A percentile compares a stretch with the other conserved stretches of the same genome.
phyloP scores from a whole-genome alignment of 2,797 vertebrate genomes.

The Manis javanica region DNA sequence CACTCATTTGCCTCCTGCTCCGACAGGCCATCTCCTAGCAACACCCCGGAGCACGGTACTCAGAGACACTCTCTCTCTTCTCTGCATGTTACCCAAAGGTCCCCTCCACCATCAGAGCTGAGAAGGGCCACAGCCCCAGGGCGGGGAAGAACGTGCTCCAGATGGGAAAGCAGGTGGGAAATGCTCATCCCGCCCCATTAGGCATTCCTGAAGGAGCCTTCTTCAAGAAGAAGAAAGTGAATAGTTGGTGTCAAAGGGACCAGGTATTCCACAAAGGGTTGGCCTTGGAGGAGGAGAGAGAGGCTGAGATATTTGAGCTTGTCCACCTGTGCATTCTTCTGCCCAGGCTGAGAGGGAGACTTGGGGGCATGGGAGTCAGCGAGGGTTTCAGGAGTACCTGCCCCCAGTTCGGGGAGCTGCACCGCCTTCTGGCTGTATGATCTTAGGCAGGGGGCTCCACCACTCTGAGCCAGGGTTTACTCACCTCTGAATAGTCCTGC shows the following conservation, averaged over 20 bases:
- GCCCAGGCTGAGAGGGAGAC: neutral
- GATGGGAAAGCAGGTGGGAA: neutral
- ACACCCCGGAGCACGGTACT: neutral
- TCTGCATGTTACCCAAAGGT: neutral
- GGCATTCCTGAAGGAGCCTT: neutral
- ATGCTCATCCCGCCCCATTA: rapidly evolving
- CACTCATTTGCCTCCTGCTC: neutral
- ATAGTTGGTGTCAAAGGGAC: neutral
- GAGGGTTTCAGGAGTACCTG: neutral
- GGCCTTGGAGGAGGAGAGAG: neutral
- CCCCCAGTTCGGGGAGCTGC: rapidly evolving
- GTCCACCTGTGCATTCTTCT: neutral
- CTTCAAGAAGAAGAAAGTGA: neutral
- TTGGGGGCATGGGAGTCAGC: neutral
- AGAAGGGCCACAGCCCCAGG: neutral
- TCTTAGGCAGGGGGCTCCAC: rapidly evolving
- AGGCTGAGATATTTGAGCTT: neutral
- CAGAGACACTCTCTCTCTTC: neutral
- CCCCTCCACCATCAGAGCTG: neutral
- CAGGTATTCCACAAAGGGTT: neutral
- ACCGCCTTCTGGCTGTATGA: neutral
- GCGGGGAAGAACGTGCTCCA: no score
- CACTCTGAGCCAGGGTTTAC: neutral
- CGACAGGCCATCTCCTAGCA: neutral
- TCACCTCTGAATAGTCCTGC: no score